Evolutionary conservation across 2,797 vertebrate genomes (phyloP).

Genomic region (Sebastiscus albofasciatus): DNA sequence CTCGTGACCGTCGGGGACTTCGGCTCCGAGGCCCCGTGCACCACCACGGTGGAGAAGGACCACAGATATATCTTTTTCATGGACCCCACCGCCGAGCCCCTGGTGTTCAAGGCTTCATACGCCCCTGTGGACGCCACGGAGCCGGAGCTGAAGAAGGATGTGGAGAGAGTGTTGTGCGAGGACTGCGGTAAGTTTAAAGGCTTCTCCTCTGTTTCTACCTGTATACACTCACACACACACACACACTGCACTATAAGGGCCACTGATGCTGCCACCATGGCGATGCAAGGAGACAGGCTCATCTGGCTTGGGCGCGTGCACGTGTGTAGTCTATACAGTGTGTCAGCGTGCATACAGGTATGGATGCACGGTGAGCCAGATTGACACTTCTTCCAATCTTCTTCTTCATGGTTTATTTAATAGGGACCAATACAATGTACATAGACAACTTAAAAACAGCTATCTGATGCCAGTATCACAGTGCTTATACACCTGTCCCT

Average conservation of each 20-base stretch:
- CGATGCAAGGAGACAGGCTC: conserved; percentile 70
- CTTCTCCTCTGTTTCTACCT: conserved; percentile 43
- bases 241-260: conserved; percentile 54
- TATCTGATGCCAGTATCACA: too few relatives aligned
- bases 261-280: conserved; percentile 61
- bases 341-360: conserved; percentile 27
- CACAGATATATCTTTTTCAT: conserved; percentile 97
- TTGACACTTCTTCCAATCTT: conserved; percentile 43
- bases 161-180: conserved; percentile 92
- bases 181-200: conserved; percentile 93
- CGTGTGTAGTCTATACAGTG: conserved; percentile 41
- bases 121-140: conserved; percentile 91
- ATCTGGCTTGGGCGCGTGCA: conserved; percentile 53
- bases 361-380: conserved; percentile 28
- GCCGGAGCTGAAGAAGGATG: conserved; percentile 94
- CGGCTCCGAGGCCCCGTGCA: conserved; percentile 89
- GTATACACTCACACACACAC: conserved; percentile 37
- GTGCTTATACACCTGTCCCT: too few relatives aligned
- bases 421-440: too few relatives aligned
- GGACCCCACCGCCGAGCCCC: conserved; percentile 92
- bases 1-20: conserved; percentile 93
- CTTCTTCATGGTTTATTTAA: too few relatives aligned
- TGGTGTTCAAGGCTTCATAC: conserved; percentile 92
- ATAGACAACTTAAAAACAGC: too few relatives aligned
- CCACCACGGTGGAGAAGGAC: conserved; percentile 92